Conservation (phyloP, 2,113 vertebrate species). For the Nibea albiflora region DNA sequence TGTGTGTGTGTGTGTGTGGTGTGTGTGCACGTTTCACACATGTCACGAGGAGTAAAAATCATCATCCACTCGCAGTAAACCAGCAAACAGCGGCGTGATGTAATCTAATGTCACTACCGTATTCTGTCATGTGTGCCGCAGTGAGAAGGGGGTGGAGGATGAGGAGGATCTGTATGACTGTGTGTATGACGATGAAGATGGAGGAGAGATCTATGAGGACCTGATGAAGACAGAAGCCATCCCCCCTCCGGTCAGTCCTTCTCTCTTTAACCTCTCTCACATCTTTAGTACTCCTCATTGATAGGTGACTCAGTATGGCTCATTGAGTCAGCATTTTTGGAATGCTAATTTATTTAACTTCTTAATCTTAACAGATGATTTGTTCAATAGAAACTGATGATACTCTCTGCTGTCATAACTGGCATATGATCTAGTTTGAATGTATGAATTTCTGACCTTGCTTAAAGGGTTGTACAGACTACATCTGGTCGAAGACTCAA, state of each 20-base stretch:
- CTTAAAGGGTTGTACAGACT: neutral
- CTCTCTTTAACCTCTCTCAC: neutral
- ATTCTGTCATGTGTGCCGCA: conserved; percentile 66
- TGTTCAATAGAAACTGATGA: neutral
- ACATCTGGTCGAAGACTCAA: conserved; percentile 47
- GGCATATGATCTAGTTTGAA: neutral
- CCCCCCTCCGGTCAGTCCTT: conserved; percentile 86
- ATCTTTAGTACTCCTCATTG: neutral
- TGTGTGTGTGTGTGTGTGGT: too few relatives aligned
- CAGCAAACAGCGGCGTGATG: conserved; percentile 12
- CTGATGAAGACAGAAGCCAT: conserved; percentile 94
- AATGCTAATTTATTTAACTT: neutral
- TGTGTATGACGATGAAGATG: conserved; percentile 96
- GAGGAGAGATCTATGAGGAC: conserved; percentile 97
- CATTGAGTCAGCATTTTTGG: neutral
- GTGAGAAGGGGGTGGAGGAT: conserved; percentile 90
- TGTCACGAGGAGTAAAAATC: conserved; percentile 13
- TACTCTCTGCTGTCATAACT: neutral
- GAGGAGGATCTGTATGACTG: conserved; percentile 97
- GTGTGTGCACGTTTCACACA: too few relatives aligned
- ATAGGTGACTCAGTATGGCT: neutral
- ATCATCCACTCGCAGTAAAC: conserved; percentile 11
- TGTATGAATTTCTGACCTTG: conserved; percentile 27
- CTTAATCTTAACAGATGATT: neutral
- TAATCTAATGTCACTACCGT: neutral